Base-by-base conservation (phyloP, 2,113 vertebrate species). In the Pterocles gutturalis region DNA sequence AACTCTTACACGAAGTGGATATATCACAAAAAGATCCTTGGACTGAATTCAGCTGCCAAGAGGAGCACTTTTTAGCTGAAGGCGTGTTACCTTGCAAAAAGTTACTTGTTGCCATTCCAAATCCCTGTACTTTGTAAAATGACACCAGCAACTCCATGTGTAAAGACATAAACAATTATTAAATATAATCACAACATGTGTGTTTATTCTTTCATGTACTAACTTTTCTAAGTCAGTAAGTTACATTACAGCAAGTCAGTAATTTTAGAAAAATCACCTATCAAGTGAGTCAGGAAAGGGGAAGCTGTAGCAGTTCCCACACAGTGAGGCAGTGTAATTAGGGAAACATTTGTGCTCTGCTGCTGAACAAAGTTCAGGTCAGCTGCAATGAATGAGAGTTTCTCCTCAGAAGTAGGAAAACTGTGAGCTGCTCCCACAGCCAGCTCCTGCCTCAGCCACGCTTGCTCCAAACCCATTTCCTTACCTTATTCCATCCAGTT, bases 151-250 rank as follows among this genome's bases (percentile, higher is more conserved):
- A 71, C 46, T 69, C 60, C 36, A 61, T 72, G 41, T 93, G 73
- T 95, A 95, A 96, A 96, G 46, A 92, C 83, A 76, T 82, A 55
- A 87, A 46, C 79, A 73, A 70, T 81, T 93, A 96, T 92, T 92
- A 95, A 96, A 86, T 83, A 36, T 21, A 33, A 49, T 55, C 14
- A 65, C 21, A 3, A 0, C 9, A 19, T 70, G 22, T 55, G 29
- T 66, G 43, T 83, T 88, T 80, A 43, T 90, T 90, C 43, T 86
- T 78, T 76, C 29, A 20, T 60, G 18, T n/a, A n/a, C 28, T 26
- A 21, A 72, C 4, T 36, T 54, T 26, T 78, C 24, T 11, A 11
- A 31, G 8, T 12, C 41, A 41, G 41, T 41, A 41, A 41, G 41
- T 41, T 41, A 41, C 41, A 41, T 41, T 41, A 41, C 41, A 41